phyloP scores from a whole-genome alignment of 2,888 invertebrate genomes.

The Caenorhabditis sp. region DNA sequence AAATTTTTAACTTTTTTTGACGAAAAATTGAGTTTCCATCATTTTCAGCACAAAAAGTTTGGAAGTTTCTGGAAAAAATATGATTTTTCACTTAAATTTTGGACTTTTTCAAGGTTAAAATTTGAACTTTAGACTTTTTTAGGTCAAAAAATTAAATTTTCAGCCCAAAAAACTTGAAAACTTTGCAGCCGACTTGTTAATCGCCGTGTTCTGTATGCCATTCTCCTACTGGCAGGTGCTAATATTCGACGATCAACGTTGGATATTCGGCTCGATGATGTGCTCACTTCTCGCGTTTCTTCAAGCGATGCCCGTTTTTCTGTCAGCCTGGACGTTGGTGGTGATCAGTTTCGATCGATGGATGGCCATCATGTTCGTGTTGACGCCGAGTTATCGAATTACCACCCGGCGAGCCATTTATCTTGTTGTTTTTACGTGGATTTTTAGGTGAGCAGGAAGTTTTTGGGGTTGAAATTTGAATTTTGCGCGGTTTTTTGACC shows the following conservation, averaged over 20 bases:
- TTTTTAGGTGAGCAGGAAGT: constrained; percentile 40
- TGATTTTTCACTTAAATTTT: too few relatives aligned
- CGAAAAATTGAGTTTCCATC: too few relatives aligned
- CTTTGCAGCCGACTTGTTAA: constrained; percentile 71
- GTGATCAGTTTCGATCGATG: constrained; percentile 72
- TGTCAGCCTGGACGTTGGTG: constrained; percentile 73
- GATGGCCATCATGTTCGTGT: constrained; percentile 69
- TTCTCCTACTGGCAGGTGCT: constrained; percentile 73
- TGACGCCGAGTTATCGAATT: constrained; percentile 62
- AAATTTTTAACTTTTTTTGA: too few relatives aligned
- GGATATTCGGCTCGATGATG: constrained; percentile 73
- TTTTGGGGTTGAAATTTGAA: background rate
- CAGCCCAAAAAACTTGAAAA: constrained; percentile 14
- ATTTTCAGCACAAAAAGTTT: too few relatives aligned
- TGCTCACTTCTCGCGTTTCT: constrained; percentile 72
- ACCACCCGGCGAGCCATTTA: constrained; percentile 60
- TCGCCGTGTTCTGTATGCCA: constrained; percentile 73
- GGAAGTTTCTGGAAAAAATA: too few relatives aligned
- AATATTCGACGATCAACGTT: constrained; percentile 71
- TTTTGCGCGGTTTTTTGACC: too few relatives aligned
- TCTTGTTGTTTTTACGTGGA: constrained; percentile 65
- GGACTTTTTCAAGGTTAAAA: background rate
- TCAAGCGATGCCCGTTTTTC: constrained; percentile 72
- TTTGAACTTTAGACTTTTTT: background rate
- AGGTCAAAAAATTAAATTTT: too few relatives aligned